Evolutionary conservation across 2,797 vertebrate species (phyloP), one percentile per base, ranked within the genome.

Genomic region (Alosa sapidissima): DNA sequence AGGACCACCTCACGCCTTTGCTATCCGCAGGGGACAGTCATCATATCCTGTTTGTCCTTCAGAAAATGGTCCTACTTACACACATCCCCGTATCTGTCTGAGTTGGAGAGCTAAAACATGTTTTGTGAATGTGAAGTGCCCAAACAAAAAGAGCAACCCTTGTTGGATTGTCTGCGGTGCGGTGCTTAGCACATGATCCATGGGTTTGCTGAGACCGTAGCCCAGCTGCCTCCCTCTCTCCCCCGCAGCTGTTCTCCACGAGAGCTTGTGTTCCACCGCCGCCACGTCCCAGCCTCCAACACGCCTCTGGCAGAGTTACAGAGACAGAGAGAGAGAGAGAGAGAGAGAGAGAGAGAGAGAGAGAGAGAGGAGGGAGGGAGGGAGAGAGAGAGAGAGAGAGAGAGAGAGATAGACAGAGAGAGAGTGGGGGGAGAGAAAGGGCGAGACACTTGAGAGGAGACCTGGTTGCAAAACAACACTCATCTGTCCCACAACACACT

Each of bases 401-500:
- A n/a, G n/a, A 41, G 68, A 75, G 10, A 72, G 65, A 72, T 33
- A 36, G 65, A 41, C 13, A 41, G 33, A 14, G 24, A 28, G 65
- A 5, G 58, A 8, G 2, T 9, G 58, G 36, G 33, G 24, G 3
- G 65, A 41, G 13, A 41, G 65, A 68, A 3, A 36, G 65, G 14
- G 36, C 8, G 41, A 47, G 72, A 47, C 72, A 78, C 72, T 78
- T 78, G 72, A 78, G 72, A 78, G 72, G 36, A 78, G 72, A 78
- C 72, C 72, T 78, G 72, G 41, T 41, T 47, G 14, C 16, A 78
- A 78, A 47, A 78, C 72, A 78, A 78, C 72, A 78, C 36, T 78
- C 36, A 47, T 47, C 36, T 28, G 16, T 78, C 72, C 41, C 72
- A 78, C 72, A 78, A 47, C 45, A 21, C 72, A 41, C 7, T 47